Evolutionary conservation across 2,888 invertebrate species (phyloP), one percentile per base, ranked within the genome.

Genomic region (Crematogaster levior): DNA sequence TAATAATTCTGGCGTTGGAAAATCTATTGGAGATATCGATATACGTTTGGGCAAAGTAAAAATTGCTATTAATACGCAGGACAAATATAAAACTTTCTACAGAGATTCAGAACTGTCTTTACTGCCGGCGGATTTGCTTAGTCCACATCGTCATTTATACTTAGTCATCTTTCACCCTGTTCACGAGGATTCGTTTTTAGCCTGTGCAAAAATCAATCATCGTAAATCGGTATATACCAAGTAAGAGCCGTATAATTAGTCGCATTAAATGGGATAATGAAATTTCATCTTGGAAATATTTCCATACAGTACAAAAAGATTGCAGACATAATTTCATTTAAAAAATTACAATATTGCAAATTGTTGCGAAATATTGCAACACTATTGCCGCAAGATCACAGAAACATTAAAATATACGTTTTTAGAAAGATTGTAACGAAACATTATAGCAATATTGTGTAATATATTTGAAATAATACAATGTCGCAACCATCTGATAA

Each of bases 21-120:
- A 96, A 93, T 96, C 97, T 43, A 96, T 97, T 7, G 98, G 98
- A 0, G 98, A 98, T 92, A 94, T 98, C 84, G 97, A 98, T 89
- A 95, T 95, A 3, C 96, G 98, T 77, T 94, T 98, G 24, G 98
- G 98, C 10, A 96, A 97, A 88, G 95, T 98, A 37, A 96, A 96
- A 90, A 96, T 98, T 24, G 96, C 97, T 0, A 96, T 96, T 4
- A 96, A 97, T 90, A 96, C 96, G 0, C 95, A 95, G 66, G 95
- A 94, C 85, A 95, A 94, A 88, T 95, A 94, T 72, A 96, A 95
- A 91, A 95, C 95, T 21, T 94, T 97, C 73, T 97, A 96, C 90
- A 96, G 97, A 84, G 97, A 98, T 93, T 96, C 96, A 0, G 96
- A 97, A 88, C 95, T 98, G 72, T 96, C 97, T 79, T 95, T 97